Evolutionary conservation across 2,888 invertebrate genomes (phyloP).

Genomic region (Drosophila rellima): DNA sequence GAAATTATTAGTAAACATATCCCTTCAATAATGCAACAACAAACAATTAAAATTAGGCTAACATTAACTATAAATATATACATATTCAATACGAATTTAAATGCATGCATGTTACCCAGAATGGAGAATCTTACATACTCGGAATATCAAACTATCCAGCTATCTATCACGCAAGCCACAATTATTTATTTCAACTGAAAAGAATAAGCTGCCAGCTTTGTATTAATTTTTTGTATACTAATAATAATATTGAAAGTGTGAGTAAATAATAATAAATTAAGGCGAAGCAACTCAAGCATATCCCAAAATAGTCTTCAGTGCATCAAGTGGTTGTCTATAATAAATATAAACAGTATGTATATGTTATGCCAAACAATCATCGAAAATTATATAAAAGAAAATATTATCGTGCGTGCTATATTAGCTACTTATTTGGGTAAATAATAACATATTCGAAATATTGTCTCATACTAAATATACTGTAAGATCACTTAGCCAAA

Average conservation of each 20-base stretch:
- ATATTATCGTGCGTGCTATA: constrained; percentile 66
- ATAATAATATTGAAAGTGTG: constrained; percentile 12
- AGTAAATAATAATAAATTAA: constrained; percentile 37
- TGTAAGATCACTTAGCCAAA: constrained; percentile 63
- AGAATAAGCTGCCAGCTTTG: constrained; percentile 51
- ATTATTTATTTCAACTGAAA: constrained; percentile 9
- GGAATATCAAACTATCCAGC: constrained; percentile 25
- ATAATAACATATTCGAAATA: constrained; percentile 39
- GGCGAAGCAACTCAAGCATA: constrained; percentile 77
- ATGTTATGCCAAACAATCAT: constrained; percentile 69
- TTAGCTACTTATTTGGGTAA: constrained; percentile 69
- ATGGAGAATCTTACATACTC: constrained; percentile 23
- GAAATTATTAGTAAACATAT: constrained; percentile 60
- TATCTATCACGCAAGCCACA: constrained; percentile 29
- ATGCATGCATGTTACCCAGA: constrained; percentile 42
- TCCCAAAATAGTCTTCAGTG: constrained; percentile 78
- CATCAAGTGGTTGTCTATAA: constrained; percentile 77
- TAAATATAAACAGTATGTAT: constrained; percentile 23
- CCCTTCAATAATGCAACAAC: constrained; percentile 28
- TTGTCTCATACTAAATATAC: constrained; percentile 15
- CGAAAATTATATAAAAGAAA: constrained; percentile 53
- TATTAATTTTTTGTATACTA: constrained; percentile 39
- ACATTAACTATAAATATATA: constrained; percentile 10
- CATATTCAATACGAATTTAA: constrained; percentile 63
- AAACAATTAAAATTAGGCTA: constrained; percentile 50